These are phyloP conservation scores for Micromys minutus DNA, from an alignment of 2,113 vertebrate species.

Conservation along the genomic window DNA sequence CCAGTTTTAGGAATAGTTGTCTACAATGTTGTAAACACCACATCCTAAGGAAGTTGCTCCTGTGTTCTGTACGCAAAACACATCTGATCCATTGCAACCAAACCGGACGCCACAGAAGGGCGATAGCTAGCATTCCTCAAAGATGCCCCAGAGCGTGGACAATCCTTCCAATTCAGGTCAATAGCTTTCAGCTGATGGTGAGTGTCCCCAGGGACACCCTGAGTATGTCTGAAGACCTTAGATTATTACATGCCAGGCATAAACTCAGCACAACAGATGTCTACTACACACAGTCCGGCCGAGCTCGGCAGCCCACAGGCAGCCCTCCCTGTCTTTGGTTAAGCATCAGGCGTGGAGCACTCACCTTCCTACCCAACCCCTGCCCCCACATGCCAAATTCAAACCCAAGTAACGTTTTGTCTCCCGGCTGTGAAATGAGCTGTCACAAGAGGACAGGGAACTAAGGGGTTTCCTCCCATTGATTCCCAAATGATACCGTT, in stretches of 20 bases:
- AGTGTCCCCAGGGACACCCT: too few relatives aligned
- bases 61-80: conserved; percentile 22
- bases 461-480: background rate
- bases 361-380: too few relatives aligned
- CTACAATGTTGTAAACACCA: conserved; percentile 41
- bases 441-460: background rate
- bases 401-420: background rate
- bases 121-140: background rate
- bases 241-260: background rate
- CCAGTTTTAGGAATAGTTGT: conserved; percentile 61
- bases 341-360: background rate
- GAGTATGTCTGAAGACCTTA: background rate
- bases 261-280: rapidly evolving
- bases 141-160: conserved; percentile 56
- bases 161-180: conserved; percentile 44
- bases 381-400: background rate
- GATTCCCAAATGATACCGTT: background rate
- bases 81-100: conserved; percentile 65
- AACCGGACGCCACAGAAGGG: conserved; percentile 66
- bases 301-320: background rate
- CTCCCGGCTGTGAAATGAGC: background rate
- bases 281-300: too few relatives aligned
- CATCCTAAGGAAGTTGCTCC: conserved; percentile 47
- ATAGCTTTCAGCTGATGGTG: background rate
- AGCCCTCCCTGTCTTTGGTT: background rate